Base-by-base conservation (phyloP, 2,113 vertebrate species). In the Gobio gobio region DNA sequence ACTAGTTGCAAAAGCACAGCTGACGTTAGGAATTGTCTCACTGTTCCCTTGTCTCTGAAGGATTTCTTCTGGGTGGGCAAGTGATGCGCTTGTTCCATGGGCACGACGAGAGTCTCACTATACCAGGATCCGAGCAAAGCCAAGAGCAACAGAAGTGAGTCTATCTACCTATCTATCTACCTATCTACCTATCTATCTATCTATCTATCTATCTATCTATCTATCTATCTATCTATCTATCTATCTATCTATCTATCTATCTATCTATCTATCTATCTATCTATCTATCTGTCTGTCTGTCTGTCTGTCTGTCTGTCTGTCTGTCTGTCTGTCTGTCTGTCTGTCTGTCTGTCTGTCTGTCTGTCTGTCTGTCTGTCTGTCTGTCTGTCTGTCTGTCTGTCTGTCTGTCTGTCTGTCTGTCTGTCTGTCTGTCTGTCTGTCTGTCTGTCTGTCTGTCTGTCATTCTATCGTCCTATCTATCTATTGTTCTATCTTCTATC, bases 61-160 rank as follows among this genome's bases (percentile, higher is more conserved):
- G 98, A 0, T 99, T 90, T 92, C 93, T 99, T 64, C 94, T 94
- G 87, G 98, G 98, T 90, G 98, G 98, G 29, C 97, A 99, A 36
- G 98, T 99, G 83, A 94, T 98, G 82, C 96, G 96, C 80, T 94
- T 99, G 78, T 99, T 97, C 92, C 98, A 97, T 12, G 98, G 98
- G 18, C 97, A 97, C 8, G 98, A 99, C 90, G 98, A 99, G 89
- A 98, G 96, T 90, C 93, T 99, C 92, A 98, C 97, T 5, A 96
- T 98, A 92, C 96, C 95, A 76, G 96, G 95, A 90, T 96, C 96
- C 56, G 96, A 97, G 63, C 96, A 96, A 90, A 95, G 90, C 75
- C 95, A 95, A 59, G 93, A 94, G 63, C 96, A 97, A 83, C 95
- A 97, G 86, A 96, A 96, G 98, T 97, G 63, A 90, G 18, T 36